Base-by-base conservation (phyloP, 2,888 invertebrate species). In the Zelleria hepariella region DNA sequence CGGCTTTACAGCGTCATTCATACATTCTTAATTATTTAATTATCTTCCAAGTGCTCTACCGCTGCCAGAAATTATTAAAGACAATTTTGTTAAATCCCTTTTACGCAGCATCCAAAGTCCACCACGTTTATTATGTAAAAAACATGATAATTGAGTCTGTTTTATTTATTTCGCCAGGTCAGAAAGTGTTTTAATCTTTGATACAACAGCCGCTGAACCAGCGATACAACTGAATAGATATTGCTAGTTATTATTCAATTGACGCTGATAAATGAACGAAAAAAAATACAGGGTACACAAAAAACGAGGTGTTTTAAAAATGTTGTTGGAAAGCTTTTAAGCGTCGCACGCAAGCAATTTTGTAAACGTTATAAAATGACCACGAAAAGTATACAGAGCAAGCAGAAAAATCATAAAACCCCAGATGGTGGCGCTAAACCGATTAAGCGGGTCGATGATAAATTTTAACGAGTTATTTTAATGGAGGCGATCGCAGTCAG, bases 381-480 rank as follows among this genome's bases (percentile, higher is more conserved):
- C 87, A 78, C 84, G 74, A 82, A 55, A 83, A 84, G 80, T 86
- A 75, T 75, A 86, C 82, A 80, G 76, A 81, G 80, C 79, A 80
- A 86, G 84, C 82, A 86, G 84, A 87, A 88, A 87, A 87, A 88
- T 87, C 86, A 86, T 88, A 87, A 88, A 88, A 87, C 78, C 84
- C 86, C 87, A 88, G 88, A 88, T 88, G 86, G 82, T 86, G 84
- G 85, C 80, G 86, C 82, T 87, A 87, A 87, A 87, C 81, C 87
- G 86, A 88, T 87, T 88, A 87, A 87, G 83, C 87, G 84, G 86
- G 82, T 82, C 85, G 87, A 88, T 87, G 87, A 88, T 88, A 88
- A 87, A 88, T 88, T 88, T 88, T 88, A 88, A 88, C 87, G 87
- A 88, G 87, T 86, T 86, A 88, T 88, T 87, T 88, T 87, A 88